Base-by-base conservation (phyloP, 2,113 vertebrate species). In the Amphilophus citrinellus region DNA sequence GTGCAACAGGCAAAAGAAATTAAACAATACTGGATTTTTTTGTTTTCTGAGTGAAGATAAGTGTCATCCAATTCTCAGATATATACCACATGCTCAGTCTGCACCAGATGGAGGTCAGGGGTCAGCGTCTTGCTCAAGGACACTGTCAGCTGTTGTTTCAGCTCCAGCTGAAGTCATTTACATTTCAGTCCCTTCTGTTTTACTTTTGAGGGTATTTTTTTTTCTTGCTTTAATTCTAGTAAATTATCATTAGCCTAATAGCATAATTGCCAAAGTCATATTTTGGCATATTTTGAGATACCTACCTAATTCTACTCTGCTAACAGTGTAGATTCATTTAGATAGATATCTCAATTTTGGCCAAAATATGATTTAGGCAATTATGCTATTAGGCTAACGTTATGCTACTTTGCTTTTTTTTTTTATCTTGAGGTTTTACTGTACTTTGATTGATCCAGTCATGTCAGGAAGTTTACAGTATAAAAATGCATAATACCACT, bases 41-140 rank as follows among this genome's bases (percentile, higher is more conserved):
- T 35, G 44, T 10, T 73, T 73, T 73, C n/a, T 61, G 32, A 18
- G 61, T n/a, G 58, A 11, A 68, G 50, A 32, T 15, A 53, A 63
- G 35, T 63, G 63, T 17, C 17, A 27, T 47, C 30, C 47, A 9
- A 35, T 61, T 63, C n/a, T 17, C 5, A 39, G 61, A 56, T 65
- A 20, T 63, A 13, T 13, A 14, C 57, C 5, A 13, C 14, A 24
- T 3, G 8, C 42, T 76, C 30, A 42, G 1, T 37, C 53, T 18
- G 79, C 13, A 80, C 2, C 76, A 85, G 82, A 84, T 84, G 87
- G 82, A 68, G 76, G 79, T 79, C 47, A 87, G 44, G 71, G 84
- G 85, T 86, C 77, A 20, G 32, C 3, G 14, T 83, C 20, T 73
- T 63, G 71, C 79, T 71, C 50, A 61, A 82, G 86, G 89, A 88